Base-by-base conservation (phyloP, 2,888 invertebrate species). In the Strigamia maritima region DNA sequence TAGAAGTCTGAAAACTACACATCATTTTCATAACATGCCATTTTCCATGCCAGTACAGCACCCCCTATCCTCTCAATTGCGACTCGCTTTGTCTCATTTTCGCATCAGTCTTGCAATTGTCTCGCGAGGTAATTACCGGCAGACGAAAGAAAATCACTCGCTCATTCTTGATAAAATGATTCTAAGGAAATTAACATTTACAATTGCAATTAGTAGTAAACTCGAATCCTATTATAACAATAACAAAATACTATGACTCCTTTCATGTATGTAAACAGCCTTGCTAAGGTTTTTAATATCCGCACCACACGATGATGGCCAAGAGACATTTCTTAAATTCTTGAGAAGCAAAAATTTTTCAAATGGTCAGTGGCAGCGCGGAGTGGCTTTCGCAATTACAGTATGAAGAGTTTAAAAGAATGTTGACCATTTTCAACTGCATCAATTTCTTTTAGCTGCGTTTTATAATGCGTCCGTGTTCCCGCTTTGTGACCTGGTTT, bases 1-100 rank as follows among this genome's bases (percentile, higher is more conserved):
- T 65, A 65, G 22, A 65, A 65, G 60, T 65, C 22, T 65, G 8
- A 65, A 65, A 65, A 65, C 60, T 65, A 65, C 60, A 65, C 60
- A 22, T 65, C 60, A 65, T 65, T 65, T 65, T 65, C 60, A 65
- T 65, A 65, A 65, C 49, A 19, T 16, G 35, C 49, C n/a, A 49
- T 10, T 16, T 16, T 49, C 19, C 2, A n/a, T 49, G 49, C 49
- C n/a, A n/a, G n/a, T n/a, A n/a, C n/a, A n/a, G n/a, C n/a, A n/a
- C n/a, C n/a, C n/a, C n/a, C n/a, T n/a, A n/a, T n/a, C n/a, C n/a
- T n/a, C 6, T 49, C n/a, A 19, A 49, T 49, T 19, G 49, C 14
- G 19, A 19, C 49, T 49, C 19, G n/a, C 19, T 19, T 49, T 49
- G 49, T 49, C 49, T 19, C 19, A 4, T 49, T 49, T 49, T 49